These are phyloP conservation scores for Eupithecia dodoneata DNA, from an alignment of 2,888 invertebrate species.

Conservation along the genomic window DNA sequence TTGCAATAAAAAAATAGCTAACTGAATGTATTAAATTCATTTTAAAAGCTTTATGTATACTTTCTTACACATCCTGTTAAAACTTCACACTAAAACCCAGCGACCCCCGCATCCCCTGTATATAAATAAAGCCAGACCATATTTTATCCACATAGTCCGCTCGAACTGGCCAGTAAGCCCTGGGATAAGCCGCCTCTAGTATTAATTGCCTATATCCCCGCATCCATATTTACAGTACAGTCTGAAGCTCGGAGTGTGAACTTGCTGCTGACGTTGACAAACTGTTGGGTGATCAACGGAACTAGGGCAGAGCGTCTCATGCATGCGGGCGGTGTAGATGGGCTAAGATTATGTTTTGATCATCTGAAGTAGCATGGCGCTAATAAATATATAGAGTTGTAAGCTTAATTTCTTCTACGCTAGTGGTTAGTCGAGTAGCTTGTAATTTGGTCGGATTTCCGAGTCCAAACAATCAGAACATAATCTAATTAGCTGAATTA, in stretches of 20 bases:
- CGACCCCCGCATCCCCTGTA: neutral
- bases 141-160: neutral
- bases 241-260: conserved; percentile 35
- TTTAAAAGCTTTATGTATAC: neutral
- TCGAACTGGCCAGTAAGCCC: neutral
- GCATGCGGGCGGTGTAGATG: neutral
- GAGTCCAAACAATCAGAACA: no score
- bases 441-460: no score
- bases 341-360: neutral
- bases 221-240: conserved; percentile 43
- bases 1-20: no score
- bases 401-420: neutral
- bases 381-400: neutral
- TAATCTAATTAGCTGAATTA: no score
- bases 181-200: neutral
- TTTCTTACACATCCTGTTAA: neutral
- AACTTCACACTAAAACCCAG: neutral
- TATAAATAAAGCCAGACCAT: neutral
- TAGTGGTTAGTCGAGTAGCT: no score
- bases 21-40: neutral
- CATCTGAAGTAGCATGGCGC: neutral
- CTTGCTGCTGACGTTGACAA: conserved; percentile 51
- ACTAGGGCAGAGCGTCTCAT: conserved; percentile 10
- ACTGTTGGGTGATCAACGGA: conserved; percentile 33
- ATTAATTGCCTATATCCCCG: conserved; percentile 9